Conservation (phyloP, 2,888 invertebrate species). For the Isoperla grammatica region DNA sequence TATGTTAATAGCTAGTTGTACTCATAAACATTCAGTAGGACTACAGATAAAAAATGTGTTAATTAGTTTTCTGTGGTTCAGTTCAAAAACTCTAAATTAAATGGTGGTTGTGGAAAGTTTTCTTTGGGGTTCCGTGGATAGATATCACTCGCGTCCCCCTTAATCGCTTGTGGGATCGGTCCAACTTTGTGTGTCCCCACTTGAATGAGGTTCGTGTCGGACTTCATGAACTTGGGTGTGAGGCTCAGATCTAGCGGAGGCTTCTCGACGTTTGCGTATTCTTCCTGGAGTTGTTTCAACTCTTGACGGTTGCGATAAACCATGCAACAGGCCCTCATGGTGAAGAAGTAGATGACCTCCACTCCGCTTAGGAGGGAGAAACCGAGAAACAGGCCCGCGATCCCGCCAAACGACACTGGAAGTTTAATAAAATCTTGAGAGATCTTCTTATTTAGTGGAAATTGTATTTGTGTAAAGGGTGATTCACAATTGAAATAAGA, state of each 20-base stretch:
- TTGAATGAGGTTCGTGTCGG: not conserved
- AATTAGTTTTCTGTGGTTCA: no score
- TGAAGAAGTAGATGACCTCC: slow-evolving; percentile 68
- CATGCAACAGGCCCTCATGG: slow-evolving; percentile 62
- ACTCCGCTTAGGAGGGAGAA: slow-evolving; percentile 71
- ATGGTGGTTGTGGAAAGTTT: not conserved
- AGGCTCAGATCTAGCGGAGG: slow-evolving; percentile 42
- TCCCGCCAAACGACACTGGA: slow-evolving; percentile 55
- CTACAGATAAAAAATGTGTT: no score
- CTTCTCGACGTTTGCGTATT: slow-evolving; percentile 38
- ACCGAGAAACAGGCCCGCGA: slow-evolving; percentile 57
- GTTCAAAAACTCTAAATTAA: not conserved
- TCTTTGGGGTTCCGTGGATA: not conserved
- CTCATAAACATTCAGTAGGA: no score
- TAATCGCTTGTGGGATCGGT: not conserved
- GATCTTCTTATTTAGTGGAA: no score
- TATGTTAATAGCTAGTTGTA: no score
- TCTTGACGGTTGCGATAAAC: slow-evolving; percentile 49
- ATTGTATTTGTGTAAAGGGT: no score
- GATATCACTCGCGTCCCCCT: not conserved
- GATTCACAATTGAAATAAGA: no score
- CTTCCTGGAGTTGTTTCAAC: slow-evolving; percentile 47
- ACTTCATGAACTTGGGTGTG: slow-evolving; percentile 40
- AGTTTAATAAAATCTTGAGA: not conserved
- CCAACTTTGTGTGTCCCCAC: not conserved